A percentile compares a stretch with the other conserved stretches of the same genome.
phyloP scores from a whole-genome alignment of 2,888 invertebrate genomes.

The Adelognathus sp. region DNA sequence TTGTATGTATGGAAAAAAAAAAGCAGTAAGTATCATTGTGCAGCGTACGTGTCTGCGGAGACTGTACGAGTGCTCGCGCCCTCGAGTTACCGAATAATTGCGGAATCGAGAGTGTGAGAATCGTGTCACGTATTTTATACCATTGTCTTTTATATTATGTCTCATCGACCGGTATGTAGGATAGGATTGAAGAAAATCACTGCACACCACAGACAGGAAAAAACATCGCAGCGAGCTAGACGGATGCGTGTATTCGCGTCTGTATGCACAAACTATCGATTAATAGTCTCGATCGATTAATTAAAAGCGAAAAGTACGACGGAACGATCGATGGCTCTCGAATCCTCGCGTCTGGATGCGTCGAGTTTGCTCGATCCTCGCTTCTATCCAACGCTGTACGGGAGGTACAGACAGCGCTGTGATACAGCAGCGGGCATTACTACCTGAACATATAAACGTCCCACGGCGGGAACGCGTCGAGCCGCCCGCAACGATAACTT shows the following conservation, averaged over 20 bases:
- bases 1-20: not conserved
- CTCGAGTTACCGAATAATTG: slow-evolving; percentile 56
- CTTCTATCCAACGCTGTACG: not conserved
- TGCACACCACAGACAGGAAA: not conserved
- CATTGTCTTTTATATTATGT: slow-evolving; percentile 46
- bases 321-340: slow-evolving; percentile 58
- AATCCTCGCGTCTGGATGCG: slow-evolving; percentile 21
- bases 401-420: not conserved
- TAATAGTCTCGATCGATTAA: slow-evolving; percentile 72
- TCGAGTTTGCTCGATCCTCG: slow-evolving; percentile 27
- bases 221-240: not conserved
- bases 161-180: slow-evolving; percentile 50
- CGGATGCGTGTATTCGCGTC: not conserved
- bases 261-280: slow-evolving; percentile 65
- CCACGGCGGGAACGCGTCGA: slow-evolving; percentile 58
- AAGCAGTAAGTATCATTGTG: not conserved
- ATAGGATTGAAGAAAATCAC: slow-evolving; percentile 27
- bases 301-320: slow-evolving; percentile 66
- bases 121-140: slow-evolving; percentile 51
- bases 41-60: not conserved
- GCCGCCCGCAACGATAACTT: slow-evolving; percentile 60
- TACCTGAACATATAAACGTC: slow-evolving; percentile 5
- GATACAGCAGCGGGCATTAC: not conserved
- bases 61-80: not conserved
- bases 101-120: slow-evolving; percentile 59